These are phyloP conservation scores for Ciconia nigra DNA, from an alignment of 2,797 vertebrate species.

Conservation along the genomic window DNA sequence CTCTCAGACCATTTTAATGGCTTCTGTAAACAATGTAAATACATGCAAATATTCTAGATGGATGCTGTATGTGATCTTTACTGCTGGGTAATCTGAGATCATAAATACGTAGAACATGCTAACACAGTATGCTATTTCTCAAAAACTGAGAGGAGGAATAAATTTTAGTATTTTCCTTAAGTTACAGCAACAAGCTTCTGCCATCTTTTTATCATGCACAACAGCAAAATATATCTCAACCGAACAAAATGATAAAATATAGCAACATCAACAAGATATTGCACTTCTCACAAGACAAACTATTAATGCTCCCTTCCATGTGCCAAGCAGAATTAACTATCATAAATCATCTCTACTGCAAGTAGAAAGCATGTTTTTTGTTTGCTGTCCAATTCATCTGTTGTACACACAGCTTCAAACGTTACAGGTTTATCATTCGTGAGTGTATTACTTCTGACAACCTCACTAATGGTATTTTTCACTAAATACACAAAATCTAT, in stretches of 20 bases:
- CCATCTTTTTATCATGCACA: neutral
- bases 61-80: conserved; percentile 6
- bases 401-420: conserved; percentile 20
- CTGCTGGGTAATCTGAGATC: neutral
- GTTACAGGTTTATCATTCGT: conserved; percentile 44
- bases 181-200: conserved; percentile 10
- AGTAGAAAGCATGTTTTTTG: conserved; percentile 14
- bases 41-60: neutral
- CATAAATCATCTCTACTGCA: conserved; percentile 56
- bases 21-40: neutral
- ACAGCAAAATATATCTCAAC: conserved; percentile 37
- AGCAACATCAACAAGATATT: conserved; percentile 38
- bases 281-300: conserved; percentile 34
- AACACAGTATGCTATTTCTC: conserved; percentile 5
- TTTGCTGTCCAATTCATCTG: conserved; percentile 49
- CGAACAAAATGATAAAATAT: neutral
- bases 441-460: conserved; percentile 57
- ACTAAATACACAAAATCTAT: conserved; percentile 16
- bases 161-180: conserved; percentile 11
- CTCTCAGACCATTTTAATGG: neutral
- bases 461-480: conserved; percentile 50
- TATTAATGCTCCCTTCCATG: conserved; percentile 38
- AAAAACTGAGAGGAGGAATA: conserved; percentile 1
- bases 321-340: conserved; percentile 41
- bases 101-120: neutral